These are phyloP conservation scores for Frankliniella intonsa DNA, from an alignment of 2,888 invertebrate species.

Conservation along the genomic window DNA sequence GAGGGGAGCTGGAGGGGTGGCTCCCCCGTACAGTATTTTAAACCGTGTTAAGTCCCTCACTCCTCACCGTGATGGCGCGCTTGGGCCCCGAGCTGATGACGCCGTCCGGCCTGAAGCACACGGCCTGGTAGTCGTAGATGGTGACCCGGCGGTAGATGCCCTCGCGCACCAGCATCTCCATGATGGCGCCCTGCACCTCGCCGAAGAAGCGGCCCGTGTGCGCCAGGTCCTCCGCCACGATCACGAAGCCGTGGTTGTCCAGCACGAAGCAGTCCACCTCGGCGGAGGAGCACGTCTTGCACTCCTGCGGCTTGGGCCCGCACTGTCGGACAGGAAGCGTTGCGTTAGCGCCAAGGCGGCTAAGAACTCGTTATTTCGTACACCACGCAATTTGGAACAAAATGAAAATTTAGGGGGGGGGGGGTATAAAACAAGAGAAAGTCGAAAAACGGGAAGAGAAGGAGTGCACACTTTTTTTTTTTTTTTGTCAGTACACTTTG, in stretches of 20 bases:
- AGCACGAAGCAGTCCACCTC: conserved; percentile 76
- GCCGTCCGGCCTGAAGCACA: conserved; percentile 59
- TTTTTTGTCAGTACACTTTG: no score
- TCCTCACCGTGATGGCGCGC: conserved; percentile 34
- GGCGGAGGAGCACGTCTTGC: conserved; percentile 57
- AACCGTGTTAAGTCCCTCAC: neutral
- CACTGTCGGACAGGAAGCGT: conserved; percentile 6
- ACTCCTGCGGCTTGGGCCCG: conserved; percentile 4
- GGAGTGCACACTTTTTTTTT: no score
- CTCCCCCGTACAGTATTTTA: neutral
- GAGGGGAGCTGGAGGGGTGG: neutral
- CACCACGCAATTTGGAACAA: no score
- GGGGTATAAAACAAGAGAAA: no score
- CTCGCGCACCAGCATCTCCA: conserved; percentile 57
- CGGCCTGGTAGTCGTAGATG: conserved; percentile 83
- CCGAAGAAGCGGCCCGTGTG: conserved; percentile 86
- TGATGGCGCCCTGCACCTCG: conserved; percentile 67
- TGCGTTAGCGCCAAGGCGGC: neutral
- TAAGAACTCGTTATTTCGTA: no score
- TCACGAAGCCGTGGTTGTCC: conserved; percentile 84
- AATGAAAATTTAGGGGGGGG: no score
- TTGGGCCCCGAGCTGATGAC: conserved; percentile 28
- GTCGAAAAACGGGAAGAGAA: no score
- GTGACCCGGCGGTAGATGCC: conserved; percentile 69
- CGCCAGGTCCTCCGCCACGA: conserved; percentile 65